These are phyloP conservation scores for Cephalopholis sonnerati DNA, from an alignment of 2,113 vertebrate species.

Conservation along the genomic window DNA sequence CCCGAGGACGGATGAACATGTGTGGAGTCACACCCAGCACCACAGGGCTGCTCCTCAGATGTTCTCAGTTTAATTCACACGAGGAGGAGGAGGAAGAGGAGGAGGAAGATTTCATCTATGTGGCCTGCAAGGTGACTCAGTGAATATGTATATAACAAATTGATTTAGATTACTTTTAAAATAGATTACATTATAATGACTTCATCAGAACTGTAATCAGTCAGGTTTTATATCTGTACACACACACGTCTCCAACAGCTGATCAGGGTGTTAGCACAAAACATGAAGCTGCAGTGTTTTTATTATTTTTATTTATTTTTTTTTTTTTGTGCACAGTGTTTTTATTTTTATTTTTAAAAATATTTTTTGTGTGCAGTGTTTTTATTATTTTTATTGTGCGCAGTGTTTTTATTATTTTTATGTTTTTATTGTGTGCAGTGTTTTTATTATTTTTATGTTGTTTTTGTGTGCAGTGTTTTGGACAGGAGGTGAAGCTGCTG, in stretches of 20 bases:
- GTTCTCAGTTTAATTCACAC: slow-evolving; percentile 11
- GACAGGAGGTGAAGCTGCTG: slow-evolving; percentile 86
- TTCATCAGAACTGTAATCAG: background rate
- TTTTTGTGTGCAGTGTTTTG: slow-evolving; percentile 84
- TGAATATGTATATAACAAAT: background rate
- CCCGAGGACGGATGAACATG: slow-evolving; percentile 82
- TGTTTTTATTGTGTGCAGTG: too few species aligned
- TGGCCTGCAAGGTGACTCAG: slow-evolving; percentile 51
- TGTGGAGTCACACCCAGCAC: slow-evolving; percentile 78
- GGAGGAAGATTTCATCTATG: slow-evolving; percentile 44
- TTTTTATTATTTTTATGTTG: background rate
- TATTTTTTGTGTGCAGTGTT: slow-evolving; percentile 83
- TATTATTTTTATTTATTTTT: too few species aligned
- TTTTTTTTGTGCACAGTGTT: slow-evolving; percentile 83
- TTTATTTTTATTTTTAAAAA: too few species aligned
- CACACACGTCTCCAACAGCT: background rate
- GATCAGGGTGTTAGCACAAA: background rate
- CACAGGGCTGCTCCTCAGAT: background rate
- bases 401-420: too few species aligned
- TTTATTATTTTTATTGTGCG: too few species aligned
- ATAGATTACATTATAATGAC: too few species aligned
- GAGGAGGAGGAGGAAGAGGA: slow-evolving; percentile 32
- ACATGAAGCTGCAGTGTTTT: background rate
- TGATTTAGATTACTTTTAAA: background rate
- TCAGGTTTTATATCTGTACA: too few species aligned